Conservation (phyloP, 2,797 vertebrate genomes). For the Sylvilagus floridanus region DNA sequence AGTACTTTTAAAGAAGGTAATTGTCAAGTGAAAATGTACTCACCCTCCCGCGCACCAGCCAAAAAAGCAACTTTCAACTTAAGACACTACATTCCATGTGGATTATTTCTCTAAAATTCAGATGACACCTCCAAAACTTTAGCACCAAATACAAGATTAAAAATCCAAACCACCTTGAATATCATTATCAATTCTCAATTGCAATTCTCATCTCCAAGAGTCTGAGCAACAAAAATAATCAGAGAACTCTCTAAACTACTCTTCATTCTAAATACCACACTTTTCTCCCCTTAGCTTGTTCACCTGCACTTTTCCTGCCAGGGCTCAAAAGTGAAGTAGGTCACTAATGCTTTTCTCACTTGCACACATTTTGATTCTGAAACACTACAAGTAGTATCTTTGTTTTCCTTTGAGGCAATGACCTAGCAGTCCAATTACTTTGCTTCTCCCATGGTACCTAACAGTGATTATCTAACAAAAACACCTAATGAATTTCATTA, state of each 20-base stretch:
- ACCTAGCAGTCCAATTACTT: constrained; percentile 3
- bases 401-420: constrained; percentile 10
- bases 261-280: background rate
- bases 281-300: background rate
- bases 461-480: background rate
- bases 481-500: background rate
- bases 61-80: constrained; percentile 4
- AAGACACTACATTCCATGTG: background rate
- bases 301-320: background rate
- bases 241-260: background rate
- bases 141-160: background rate
- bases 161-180: background rate
- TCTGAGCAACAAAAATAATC: background rate
- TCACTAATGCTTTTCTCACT: constrained; percentile 2
- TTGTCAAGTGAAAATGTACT: background rate
- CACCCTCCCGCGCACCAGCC: no score
- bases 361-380: background rate
- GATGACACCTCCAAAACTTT: background rate
- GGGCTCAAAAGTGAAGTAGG: background rate
- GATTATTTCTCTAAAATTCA: background rate
- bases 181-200: background rate
- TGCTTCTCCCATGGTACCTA: background rate
- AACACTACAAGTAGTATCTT: background rate
- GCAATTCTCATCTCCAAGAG: background rate
- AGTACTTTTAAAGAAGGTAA: constrained; percentile 35